Evolutionary conservation across 1,140 invertebrate species (phyloP).

Genomic region (Sarcophaga bullata): DNA sequence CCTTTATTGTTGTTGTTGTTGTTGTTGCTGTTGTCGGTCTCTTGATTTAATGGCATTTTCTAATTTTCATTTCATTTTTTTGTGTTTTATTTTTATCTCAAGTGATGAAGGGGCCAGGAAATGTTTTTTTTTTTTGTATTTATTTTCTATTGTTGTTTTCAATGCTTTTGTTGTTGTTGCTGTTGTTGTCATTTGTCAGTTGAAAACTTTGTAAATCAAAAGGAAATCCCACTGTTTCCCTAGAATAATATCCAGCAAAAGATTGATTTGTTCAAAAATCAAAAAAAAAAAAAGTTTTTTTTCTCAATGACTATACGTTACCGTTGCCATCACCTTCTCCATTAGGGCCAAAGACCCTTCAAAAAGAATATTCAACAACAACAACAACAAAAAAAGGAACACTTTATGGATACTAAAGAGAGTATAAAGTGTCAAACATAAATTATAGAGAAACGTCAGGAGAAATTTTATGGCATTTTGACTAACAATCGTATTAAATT

Average conservation of each 20-base stretch:
- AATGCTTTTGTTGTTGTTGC: no score
- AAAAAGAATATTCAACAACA: no score
- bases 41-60: conserved; percentile 16
- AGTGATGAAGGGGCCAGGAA: not conserved
- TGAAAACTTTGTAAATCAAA: not conserved
- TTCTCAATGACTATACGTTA: no score
- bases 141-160: not conserved
- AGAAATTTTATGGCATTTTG: no score
- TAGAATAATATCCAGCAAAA: not conserved
- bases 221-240: not conserved
- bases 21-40: not conserved
- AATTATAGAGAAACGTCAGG: not conserved
- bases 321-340: no score
- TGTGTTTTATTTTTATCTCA: no score
- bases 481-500: not conserved
- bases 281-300: no score
- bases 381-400: no score
- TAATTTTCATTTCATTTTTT: not conserved
- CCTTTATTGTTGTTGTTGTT: not conserved
- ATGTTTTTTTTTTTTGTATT: conserved; percentile 3
- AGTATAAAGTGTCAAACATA: not conserved
- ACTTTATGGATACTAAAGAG: no score
- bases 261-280: conserved; percentile 11
- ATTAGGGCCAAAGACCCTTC: no score
- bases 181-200: no score